Evolutionary conservation across 2,888 invertebrate genomes (phyloP).

Genomic region (Cephus nigrinus): DNA sequence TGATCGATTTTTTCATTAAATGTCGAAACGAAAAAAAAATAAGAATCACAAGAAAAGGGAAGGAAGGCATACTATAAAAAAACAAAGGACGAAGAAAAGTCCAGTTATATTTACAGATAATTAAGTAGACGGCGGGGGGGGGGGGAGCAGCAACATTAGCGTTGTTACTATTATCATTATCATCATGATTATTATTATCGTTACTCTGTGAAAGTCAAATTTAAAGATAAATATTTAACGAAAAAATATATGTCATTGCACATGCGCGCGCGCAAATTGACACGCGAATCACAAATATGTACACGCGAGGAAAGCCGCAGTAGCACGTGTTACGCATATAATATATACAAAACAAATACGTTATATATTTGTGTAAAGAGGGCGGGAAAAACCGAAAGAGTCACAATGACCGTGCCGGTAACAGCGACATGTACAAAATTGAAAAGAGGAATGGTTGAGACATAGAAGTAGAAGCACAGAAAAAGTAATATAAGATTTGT

Average conservation of each 20-base stretch:
- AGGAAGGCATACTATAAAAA: not conserved
- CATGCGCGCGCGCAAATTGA: not conserved
- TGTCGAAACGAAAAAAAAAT: not conserved
- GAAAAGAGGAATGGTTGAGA: not conserved
- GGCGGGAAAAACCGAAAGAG: not conserved
- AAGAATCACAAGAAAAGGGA: not conserved
- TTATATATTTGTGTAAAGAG: not conserved
- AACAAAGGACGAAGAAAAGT: not conserved
- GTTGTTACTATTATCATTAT: not conserved
- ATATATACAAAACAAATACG: not conserved
- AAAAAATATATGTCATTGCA: not conserved
- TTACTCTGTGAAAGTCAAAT: not conserved
- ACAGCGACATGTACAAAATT: not conserved
- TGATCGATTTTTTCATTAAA: not conserved
- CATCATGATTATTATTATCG: not conserved
- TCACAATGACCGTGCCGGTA: not conserved
- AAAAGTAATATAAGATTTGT: not conserved
- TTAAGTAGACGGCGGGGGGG: not conserved
- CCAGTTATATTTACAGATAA: not conserved
- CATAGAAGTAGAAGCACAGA: not conserved
- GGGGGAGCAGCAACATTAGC: not conserved
- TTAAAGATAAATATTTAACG: not conserved
- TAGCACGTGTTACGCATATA: not conserved
- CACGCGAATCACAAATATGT: not conserved
- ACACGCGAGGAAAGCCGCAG: not conserved